Evolutionary conservation across 2,797 vertebrate species (phyloP).

Genomic region (Pseudochromis fuscus): DNA sequence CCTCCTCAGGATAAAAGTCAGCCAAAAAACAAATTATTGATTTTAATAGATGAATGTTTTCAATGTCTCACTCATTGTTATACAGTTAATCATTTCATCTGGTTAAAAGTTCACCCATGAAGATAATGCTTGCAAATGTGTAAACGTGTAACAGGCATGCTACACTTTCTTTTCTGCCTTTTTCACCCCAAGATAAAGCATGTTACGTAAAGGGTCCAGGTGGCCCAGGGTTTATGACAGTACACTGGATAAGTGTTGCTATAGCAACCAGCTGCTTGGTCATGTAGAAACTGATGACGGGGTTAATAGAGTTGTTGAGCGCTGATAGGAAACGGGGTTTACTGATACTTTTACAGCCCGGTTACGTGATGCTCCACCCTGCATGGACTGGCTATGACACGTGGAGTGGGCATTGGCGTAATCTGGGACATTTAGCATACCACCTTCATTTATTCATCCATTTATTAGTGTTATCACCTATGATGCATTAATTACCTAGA

Average conservation of each 20-base stretch:
- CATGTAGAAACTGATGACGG: neutral
- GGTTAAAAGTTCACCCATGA: neutral
- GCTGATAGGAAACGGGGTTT: constrained; percentile 18
- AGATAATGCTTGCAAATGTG: neutral
- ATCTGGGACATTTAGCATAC: no score
- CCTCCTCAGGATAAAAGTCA: neutral
- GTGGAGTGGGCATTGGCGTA: no score
- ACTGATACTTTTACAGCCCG: constrained; percentile 27
- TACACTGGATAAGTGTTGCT: constrained; percentile 30
- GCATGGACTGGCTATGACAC: no score
- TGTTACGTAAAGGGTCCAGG: neutral
- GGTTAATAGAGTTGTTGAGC: neutral
- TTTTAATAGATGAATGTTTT: neutral
- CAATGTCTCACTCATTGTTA: no score
- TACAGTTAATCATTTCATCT: neutral
- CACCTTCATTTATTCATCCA: no score
- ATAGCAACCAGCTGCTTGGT: neutral
- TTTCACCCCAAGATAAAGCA: neutral
- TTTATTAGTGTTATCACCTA: no score
- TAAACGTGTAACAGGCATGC: no score
- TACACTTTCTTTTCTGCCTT: neutral
- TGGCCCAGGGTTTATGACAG: neutral
- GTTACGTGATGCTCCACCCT: neutral
- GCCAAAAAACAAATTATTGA: neutral
- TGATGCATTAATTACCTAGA: no score